Percentiles rank a stretch among this genome's conserved stretches.
These are phyloP conservation scores for Coptotermes formosanus DNA, from an alignment of 1,140 invertebrate genomes.

Conservation along the genomic window DNA sequence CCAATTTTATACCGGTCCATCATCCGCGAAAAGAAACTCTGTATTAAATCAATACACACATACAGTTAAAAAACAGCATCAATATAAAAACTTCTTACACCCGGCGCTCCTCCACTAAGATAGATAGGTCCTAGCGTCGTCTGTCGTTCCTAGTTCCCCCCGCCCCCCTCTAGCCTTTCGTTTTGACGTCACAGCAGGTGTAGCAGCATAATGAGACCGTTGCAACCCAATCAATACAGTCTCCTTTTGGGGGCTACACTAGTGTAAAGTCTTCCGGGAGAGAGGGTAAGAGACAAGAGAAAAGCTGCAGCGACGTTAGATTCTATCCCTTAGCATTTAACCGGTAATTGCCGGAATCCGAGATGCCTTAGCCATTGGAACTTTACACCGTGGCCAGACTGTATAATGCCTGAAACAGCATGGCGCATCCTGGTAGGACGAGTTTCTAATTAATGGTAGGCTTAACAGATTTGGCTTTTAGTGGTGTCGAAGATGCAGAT, in stretches of 20 bases:
- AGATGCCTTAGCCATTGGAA: too few species aligned
- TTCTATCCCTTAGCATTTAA: not conserved
- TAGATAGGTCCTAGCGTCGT: not conserved
- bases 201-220: not conserved
- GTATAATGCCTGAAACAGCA: too few species aligned
- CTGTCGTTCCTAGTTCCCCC: not conserved
- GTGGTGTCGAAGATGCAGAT: too few species aligned
- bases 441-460: too few species aligned
- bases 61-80: not conserved
- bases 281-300: not conserved
- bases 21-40: too few species aligned
- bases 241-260: not conserved
- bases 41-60: too few species aligned
- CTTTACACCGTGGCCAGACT: too few species aligned
- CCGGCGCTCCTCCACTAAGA: not conserved
- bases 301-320: not conserved
- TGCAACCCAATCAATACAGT: constrained; percentile 2
- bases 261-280: not conserved
- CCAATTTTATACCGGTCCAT: too few species aligned
- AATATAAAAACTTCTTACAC: not conserved
- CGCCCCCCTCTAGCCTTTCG: not conserved
- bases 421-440: too few species aligned
- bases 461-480: too few species aligned
- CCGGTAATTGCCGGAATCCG: too few species aligned
- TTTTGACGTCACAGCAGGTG: constrained; percentile 16